These are phyloP conservation scores for Toxotes lorentzi DNA, from an alignment of 2,797 vertebrate genomes.

Conservation along the genomic window DNA sequence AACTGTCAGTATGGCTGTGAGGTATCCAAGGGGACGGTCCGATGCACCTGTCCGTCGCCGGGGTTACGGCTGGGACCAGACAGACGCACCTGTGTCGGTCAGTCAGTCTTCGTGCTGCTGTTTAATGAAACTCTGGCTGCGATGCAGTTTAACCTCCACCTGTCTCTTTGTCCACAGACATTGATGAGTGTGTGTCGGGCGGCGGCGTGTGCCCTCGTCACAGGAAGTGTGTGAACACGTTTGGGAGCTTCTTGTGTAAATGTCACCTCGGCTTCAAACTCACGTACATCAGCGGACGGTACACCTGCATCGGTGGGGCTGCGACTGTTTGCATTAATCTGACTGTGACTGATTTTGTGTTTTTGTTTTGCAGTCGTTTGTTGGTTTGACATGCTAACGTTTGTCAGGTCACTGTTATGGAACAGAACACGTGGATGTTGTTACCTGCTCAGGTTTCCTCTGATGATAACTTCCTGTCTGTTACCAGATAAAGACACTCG, in stretches of 20 bases:
- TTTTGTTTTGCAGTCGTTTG: too few relatives aligned
- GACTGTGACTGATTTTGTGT: too few relatives aligned
- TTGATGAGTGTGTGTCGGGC: conserved; percentile 90
- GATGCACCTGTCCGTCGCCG: conserved; percentile 92
- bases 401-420: too few relatives aligned
- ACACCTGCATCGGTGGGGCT: conserved; percentile 85
- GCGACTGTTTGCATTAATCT: not conserved
- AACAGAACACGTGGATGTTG: too few relatives aligned
- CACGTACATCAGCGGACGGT: conserved; percentile 89
- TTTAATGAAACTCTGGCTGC: accelerated
- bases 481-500: conserved; percentile 72
- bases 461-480: not conserved
- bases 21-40: conserved; percentile 89
- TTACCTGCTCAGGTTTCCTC: too few relatives aligned
- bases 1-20: conserved; percentile 97
- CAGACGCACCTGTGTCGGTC: conserved; percentile 91
- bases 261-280: conserved; percentile 92
- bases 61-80: conserved; percentile 92
- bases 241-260: conserved; percentile 94
- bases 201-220: conserved; percentile 87
- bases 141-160: accelerated
- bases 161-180: conserved; percentile 79
- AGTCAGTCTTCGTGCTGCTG: not conserved
- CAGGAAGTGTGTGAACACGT: conserved; percentile 94
- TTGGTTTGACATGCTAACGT: too few relatives aligned